Percentiles rank a stretch among this genome's conserved stretches.
These are phyloP conservation scores for Cotesia chilonis DNA, from an alignment of 1,140 invertebrate species.

Conservation along the genomic window DNA sequence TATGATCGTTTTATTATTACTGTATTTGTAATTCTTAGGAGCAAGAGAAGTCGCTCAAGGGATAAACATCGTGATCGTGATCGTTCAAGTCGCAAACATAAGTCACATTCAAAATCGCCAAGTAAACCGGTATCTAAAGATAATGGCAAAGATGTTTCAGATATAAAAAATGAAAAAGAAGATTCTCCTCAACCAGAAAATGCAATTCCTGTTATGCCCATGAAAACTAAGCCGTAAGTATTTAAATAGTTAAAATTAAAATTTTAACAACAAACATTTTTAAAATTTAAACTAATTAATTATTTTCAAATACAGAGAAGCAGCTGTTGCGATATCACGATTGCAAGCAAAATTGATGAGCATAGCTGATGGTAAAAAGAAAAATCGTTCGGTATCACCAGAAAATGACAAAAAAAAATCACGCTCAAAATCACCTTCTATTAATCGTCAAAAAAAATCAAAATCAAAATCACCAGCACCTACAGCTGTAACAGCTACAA, in stretches of 20 bases:
- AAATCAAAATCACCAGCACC: conserved; percentile 55
- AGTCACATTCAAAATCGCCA: conserved; percentile 60
- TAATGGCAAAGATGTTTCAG: conserved; percentile 55
- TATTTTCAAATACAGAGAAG: conserved; percentile 55
- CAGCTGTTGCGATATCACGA: conserved; percentile 67
- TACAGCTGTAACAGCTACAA: no score
- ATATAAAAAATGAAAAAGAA: conserved; percentile 59
- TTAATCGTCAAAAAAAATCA: conserved; percentile 51
- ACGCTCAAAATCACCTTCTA: conserved; percentile 53
- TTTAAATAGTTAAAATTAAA: conserved; percentile 3
- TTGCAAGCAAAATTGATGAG: conserved; percentile 71
- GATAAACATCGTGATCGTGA: conserved; percentile 65
- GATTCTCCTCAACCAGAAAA: conserved; percentile 61
- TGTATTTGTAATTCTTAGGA: conserved; percentile 44
- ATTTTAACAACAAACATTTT: conserved; percentile 22
- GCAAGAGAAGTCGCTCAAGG: conserved; percentile 67
- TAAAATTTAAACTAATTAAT: conserved; percentile 14
- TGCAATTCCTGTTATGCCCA: conserved; percentile 58
- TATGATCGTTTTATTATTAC: conserved; percentile 28
- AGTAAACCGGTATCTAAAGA: conserved; percentile 57
- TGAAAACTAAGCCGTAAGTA: conserved; percentile 64
- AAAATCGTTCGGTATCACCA: conserved; percentile 59
- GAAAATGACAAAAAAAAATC: conserved; percentile 56
- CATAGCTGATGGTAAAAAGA: conserved; percentile 67
- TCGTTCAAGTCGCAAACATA: conserved; percentile 59